Evolutionary conservation across 2,113 vertebrate genomes (phyloP).

Genomic region (Micromys minutus): DNA sequence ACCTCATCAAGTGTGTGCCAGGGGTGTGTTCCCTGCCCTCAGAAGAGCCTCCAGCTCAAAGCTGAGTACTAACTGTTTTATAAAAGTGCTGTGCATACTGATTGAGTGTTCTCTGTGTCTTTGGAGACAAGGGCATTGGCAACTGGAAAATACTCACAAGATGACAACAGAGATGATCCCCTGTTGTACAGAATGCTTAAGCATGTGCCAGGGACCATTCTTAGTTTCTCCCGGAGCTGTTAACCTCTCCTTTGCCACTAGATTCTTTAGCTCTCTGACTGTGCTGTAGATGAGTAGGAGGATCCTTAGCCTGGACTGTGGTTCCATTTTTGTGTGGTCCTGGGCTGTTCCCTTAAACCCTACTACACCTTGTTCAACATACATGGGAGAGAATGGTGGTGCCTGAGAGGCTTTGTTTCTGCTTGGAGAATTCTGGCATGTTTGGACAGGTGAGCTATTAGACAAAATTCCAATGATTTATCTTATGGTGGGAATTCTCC

Average conservation of each 20-base stretch:
- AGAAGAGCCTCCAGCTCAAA: background rate
- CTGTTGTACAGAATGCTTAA: background rate
- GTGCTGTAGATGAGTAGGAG: background rate
- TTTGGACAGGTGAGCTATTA: background rate
- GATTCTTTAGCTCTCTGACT: background rate
- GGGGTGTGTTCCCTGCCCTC: background rate
- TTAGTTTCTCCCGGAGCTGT: background rate
- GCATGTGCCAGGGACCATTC: background rate
- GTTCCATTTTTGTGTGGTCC: background rate
- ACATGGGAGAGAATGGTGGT: background rate
- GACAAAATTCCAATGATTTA: conserved; percentile 16
- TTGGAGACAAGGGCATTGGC: background rate
- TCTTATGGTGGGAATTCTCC: background rate
- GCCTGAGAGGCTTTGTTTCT: background rate
- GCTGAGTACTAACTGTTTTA: background rate
- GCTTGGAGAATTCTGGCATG: background rate
- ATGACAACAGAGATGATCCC: background rate
- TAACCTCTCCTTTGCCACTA: background rate
- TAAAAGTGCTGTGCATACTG: background rate
- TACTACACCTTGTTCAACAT: background rate
- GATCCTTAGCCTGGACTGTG: background rate
- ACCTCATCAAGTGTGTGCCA: background rate
- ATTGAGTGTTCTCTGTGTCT: background rate
- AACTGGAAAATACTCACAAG: background rate
- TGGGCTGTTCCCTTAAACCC: background rate